phyloP scores from a whole-genome alignment of 2,113 vertebrate genomes.

The Conger conger region DNA sequence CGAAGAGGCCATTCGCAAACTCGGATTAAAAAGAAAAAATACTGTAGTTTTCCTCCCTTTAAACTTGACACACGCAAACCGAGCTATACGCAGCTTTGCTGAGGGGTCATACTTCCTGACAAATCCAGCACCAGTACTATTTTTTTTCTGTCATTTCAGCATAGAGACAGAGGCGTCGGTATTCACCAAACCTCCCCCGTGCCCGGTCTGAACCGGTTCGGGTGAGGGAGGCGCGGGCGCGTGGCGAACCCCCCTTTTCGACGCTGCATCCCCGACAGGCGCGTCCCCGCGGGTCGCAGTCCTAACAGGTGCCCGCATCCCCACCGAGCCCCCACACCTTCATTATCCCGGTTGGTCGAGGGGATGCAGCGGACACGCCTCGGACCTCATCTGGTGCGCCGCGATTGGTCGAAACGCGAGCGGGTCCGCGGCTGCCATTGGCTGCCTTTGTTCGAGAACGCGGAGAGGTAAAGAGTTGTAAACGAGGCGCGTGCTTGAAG shows the following conservation, averaged over 20 bases:
- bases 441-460: conserved; percentile 43
- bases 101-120: conserved; percentile 18
- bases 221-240: conserved; percentile 61
- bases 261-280: conserved; percentile 41
- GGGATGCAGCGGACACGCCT: background rate
- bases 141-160: conserved; percentile 52
- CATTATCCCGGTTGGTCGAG: conserved; percentile 35
- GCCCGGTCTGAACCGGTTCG: conserved; percentile 81
- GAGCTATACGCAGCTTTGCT: conserved; percentile 1
- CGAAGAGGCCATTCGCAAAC: background rate
- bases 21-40: background rate
- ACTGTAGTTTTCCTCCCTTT: background rate
- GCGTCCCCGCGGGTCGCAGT: conserved; percentile 33
- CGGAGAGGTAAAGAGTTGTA: conserved; percentile 65
- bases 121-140: conserved; percentile 21
- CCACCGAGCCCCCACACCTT: conserved; percentile 52
- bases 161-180: conserved; percentile 49
- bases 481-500: conserved; percentile 61
- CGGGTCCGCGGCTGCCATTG: conserved; percentile 53
- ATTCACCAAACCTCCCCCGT: conserved; percentile 54
- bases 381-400: background rate
- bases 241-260: conserved; percentile 45
- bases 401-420: conserved; percentile 51
- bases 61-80: background rate
- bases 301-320: conserved; percentile 5